Conservation (phyloP, 1,140 invertebrate genomes). For the Homalodisca vitripennis region DNA sequence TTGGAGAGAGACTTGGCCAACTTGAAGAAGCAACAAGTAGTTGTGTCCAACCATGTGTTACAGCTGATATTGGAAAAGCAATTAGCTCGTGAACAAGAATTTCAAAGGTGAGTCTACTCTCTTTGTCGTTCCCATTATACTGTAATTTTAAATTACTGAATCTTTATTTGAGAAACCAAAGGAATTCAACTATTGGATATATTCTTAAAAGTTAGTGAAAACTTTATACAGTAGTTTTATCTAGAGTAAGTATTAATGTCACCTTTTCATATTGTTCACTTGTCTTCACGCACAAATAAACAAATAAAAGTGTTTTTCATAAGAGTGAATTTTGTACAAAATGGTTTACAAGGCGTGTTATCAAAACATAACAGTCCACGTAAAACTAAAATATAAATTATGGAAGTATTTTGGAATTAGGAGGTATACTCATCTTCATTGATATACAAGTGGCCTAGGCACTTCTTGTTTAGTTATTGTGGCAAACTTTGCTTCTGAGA, state of each 20-base stretch:
- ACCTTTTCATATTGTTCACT: background rate
- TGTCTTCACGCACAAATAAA: too few species aligned
- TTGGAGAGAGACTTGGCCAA: conserved; percentile 66
- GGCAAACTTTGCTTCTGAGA: too few species aligned
- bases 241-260: background rate
- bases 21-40: conserved; percentile 71
- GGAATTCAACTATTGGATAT: background rate
- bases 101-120: conserved; percentile 60
- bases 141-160: background rate
- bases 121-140: too few species aligned
- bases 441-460: too few species aligned
- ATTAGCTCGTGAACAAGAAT: conserved; percentile 77
- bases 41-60: conserved; percentile 88
- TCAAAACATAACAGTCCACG: too few species aligned
- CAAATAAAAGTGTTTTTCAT: too few species aligned
- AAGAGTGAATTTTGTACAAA: too few species aligned
- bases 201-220: background rate
- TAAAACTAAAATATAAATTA: too few species aligned
- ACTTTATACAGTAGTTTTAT: background rate
- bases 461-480: too few species aligned
- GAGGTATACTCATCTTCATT: too few species aligned
- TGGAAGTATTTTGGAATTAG: too few species aligned
- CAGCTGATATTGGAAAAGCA: conserved; percentile 90
- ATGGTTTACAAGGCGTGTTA: too few species aligned
- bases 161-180: background rate